Conservation (phyloP, 35 echinoderm and acorn worm species). For the Stichopus chloronotus region DNA sequence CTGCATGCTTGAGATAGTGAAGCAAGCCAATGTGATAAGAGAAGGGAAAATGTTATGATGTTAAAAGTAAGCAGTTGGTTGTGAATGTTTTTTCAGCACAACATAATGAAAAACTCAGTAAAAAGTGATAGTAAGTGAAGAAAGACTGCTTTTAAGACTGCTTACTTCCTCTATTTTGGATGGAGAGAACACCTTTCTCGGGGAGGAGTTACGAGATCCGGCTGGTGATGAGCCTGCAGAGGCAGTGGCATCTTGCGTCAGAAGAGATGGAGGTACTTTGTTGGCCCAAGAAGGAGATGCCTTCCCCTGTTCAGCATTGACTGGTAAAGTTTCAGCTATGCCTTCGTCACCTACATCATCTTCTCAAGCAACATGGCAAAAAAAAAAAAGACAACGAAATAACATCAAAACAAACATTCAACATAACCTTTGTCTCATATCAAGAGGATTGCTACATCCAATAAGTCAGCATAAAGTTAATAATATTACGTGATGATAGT, state of each 20-base stretch:
- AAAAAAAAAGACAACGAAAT: background rate
- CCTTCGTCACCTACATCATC: background rate
- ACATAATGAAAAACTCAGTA: no score
- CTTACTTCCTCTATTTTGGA: constrained; percentile 36
- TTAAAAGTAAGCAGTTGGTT: no score
- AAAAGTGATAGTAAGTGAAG: no score
- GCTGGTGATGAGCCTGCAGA: constrained; percentile 43
- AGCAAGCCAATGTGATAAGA: no score
- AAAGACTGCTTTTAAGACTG: background rate
- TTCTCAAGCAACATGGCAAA: background rate
- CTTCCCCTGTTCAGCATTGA: background rate
- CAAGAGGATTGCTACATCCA: background rate
- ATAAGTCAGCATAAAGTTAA: no score
- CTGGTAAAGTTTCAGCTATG: constrained; percentile 25
- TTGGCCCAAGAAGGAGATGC: constrained; percentile 42
- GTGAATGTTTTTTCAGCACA: no score
- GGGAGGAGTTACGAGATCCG: constrained; percentile 38
- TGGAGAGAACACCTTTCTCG: constrained; percentile 38
- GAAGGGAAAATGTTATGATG: no score
- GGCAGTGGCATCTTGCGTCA: constrained; percentile 6
- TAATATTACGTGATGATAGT: no score
- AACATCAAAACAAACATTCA: background rate
- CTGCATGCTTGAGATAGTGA: no score
- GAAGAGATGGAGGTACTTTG: constrained; percentile 43
- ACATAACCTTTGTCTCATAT: background rate